Evolutionary conservation across 2,113 vertebrate species (phyloP), one percentile per base, ranked within the genome.

Genomic region (Melozone crissalis): DNA sequence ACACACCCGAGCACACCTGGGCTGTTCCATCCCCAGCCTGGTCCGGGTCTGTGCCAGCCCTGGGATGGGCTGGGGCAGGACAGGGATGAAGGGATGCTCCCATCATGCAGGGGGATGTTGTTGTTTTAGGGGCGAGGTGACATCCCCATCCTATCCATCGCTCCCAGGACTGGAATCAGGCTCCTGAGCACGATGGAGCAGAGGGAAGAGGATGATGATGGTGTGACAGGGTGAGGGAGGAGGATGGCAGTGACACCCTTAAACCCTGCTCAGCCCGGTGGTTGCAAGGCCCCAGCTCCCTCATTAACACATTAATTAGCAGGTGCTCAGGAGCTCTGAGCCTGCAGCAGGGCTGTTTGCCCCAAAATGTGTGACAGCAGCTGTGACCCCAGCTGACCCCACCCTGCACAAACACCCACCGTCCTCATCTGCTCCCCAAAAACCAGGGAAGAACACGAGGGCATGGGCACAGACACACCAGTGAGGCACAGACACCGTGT

Each of bases 1-100:
- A 3, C 43, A 18, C 54, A 9, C 31, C 31, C 5, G 0, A 0
- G 37, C 0, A 1, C 76, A 3, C 7, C 58, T 0, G 0, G 26
- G 4, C 1, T 2, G 2, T 3, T 20, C 65, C 52, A 4, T 1
- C 46, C 39, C 8, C 33, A 23, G 28, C 39, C 47, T 9, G 22
- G 2, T 5, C 10, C 5, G 12, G 39, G 62, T 14, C 75, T 20
- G n/a, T 7, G 55, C 39, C 55, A 8, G 39, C 46, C n/a, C 66
- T 2, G 43, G 79, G 13, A 2, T 1, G 31, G 43, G 21, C 4
- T 0, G 7, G 54, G 35, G 35, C 35, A 13, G 39, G 43, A 4
- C 10, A 2, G 41, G 28, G 49, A 4, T 19, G 33, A 4, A 17
- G 49, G 26, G 66, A 10, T 11, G 61, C 37, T 78, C 46, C 23